These are phyloP conservation scores for Homalodisca vitripennis DNA, from an alignment of 1,140 invertebrate genomes.

Conservation along the genomic window DNA sequence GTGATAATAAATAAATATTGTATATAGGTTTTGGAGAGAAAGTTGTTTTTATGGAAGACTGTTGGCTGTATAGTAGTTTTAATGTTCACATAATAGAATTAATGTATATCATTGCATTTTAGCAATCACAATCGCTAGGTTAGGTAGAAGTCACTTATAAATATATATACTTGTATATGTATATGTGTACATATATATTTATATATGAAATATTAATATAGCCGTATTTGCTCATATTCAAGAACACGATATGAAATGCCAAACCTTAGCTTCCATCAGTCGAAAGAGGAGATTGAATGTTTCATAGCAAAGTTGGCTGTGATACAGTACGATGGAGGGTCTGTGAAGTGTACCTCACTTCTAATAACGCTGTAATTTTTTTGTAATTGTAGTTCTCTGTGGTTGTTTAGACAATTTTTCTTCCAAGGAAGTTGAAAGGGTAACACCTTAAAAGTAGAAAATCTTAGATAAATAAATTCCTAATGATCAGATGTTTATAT, in stretches of 20 bases:
- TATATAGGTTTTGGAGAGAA: constrained; percentile 28
- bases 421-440: too few species aligned
- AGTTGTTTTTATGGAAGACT: constrained; percentile 29
- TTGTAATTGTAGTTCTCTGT: constrained; percentile 8
- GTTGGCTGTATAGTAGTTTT: constrained; percentile 27
- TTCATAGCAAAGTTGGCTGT: constrained; percentile 16
- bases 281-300: too few species aligned
- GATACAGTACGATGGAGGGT: constrained; percentile 1
- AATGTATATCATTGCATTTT: constrained; percentile 20
- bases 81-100: constrained; percentile 25
- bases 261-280: background rate
- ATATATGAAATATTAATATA: constrained; percentile 14
- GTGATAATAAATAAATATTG: constrained; percentile 22
- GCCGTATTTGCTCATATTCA: constrained; percentile 37
- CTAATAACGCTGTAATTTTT: constrained; percentile 20
- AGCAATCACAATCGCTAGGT: constrained; percentile 31
- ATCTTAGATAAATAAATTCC: too few species aligned
- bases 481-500: too few species aligned
- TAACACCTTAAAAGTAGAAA: too few species aligned
- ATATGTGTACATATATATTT: constrained; percentile 18
- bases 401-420: constrained; percentile 9
- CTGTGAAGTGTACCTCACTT: background rate
- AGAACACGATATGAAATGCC: constrained; percentile 18
- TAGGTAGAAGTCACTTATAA: constrained; percentile 23
- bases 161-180: too few species aligned